Evolutionary conservation across 2,797 vertebrate species (phyloP).

Genomic region (Hoplostethus mediterraneus): DNA sequence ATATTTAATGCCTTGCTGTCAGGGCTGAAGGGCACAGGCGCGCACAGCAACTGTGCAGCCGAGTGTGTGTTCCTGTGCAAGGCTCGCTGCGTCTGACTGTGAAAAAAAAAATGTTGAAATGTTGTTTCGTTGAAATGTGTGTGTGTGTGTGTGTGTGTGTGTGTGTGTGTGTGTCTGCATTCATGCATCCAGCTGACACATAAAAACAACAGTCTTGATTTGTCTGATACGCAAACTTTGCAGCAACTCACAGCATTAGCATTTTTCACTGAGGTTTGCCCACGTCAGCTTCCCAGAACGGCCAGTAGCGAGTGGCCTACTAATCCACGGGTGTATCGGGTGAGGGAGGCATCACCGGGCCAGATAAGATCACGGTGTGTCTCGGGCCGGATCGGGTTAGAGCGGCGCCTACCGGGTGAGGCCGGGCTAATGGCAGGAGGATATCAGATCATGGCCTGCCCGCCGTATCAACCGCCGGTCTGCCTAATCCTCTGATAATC

Average conservation of each 20-base stretch:
- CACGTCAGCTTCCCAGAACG: constrained; percentile 47
- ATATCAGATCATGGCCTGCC: constrained; percentile 67
- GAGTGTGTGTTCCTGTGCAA: constrained; percentile 60
- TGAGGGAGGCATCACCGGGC: constrained; percentile 63
- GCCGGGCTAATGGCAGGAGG: constrained; percentile 60
- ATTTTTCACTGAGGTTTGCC: constrained; percentile 34
- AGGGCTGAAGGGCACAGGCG: constrained; percentile 67
- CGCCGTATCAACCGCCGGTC: constrained; percentile 49
- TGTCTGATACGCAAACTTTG: constrained; percentile 36
- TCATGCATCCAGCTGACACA: constrained; percentile 37
- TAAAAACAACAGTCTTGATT: constrained; percentile 31
- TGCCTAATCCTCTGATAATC: constrained; percentile 59
- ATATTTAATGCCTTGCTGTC: constrained; percentile 80
- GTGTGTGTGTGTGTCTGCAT: constrained; percentile 20
- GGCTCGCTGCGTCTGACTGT: constrained; percentile 53
- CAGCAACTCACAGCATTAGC: constrained; percentile 28
- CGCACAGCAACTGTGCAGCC: constrained; percentile 64
- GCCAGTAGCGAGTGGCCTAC: constrained; percentile 50
- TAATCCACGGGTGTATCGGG: constrained; percentile 69
- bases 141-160: constrained; percentile 7
- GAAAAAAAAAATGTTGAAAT: constrained; percentile 31
- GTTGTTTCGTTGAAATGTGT: neutral
- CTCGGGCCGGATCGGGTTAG: constrained; percentile 61
- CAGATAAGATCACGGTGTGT: constrained; percentile 67
- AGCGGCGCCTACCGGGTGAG: constrained; percentile 63